Conservation (phyloP, 2,888 invertebrate genomes). For the Allygus modestus region DNA sequence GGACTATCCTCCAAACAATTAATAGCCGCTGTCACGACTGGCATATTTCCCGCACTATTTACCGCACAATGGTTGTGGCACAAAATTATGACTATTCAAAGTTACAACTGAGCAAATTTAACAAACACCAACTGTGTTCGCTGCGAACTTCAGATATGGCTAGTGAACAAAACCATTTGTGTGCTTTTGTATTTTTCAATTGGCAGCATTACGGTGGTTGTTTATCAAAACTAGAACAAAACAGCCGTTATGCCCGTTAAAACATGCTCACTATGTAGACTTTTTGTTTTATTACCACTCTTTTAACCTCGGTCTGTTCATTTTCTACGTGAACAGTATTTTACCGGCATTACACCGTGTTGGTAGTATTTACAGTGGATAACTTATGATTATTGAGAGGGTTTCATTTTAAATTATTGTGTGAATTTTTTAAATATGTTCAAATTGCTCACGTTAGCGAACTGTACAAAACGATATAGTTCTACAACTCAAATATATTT, state of each 20-base stretch:
- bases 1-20: too few relatives aligned
- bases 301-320: not conserved
- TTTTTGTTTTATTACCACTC: conserved; percentile 9
- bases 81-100: not conserved
- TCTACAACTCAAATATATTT: too few relatives aligned
- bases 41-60: too few relatives aligned
- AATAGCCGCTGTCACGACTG: too few relatives aligned
- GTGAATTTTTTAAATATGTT: too few relatives aligned
- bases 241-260: conserved; percentile 29
- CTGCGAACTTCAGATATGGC: not conserved
- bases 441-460: too few relatives aligned
- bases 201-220: not conserved
- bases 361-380: not conserved
- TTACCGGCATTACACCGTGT: not conserved
- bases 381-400: too few relatives aligned
- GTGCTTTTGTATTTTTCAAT: conserved; percentile 15
- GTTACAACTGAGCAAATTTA: not conserved
- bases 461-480: too few relatives aligned
- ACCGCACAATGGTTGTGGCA: not conserved
- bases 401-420: too few relatives aligned
- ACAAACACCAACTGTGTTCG: not conserved
- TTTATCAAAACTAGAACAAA: conserved; percentile 31
- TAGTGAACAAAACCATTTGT: not conserved
- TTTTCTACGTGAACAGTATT: not conserved
- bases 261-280: conserved; percentile 10